A percentile compares a stretch with the other conserved stretches of the same genome.
Conservation (phyloP, 1,140 invertebrate genomes). For the Plodia interpunctella region DNA sequence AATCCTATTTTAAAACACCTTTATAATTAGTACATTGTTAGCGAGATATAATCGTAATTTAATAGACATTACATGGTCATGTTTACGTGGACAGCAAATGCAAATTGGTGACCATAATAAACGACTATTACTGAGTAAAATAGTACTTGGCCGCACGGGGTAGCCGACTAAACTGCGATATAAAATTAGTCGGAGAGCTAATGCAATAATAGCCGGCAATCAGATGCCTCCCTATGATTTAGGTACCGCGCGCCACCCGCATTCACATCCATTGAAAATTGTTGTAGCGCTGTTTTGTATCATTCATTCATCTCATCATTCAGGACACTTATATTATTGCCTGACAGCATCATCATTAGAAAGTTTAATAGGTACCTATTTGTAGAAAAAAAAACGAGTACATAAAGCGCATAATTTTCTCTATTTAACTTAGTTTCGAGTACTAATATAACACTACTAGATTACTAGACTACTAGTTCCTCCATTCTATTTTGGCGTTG, state of each 20-base stretch:
- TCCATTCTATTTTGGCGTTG: no score
- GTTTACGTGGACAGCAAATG: background rate
- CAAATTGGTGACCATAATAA: slow-evolving; percentile 7
- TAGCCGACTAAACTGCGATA: slow-evolving; percentile 26
- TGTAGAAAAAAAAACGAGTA: no score
- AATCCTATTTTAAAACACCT: no score
- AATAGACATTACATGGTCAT: background rate
- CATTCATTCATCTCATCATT: no score
- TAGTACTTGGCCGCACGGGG: slow-evolving; percentile 36
- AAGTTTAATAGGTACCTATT: no score
- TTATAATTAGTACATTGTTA: no score
- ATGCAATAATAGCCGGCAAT: slow-evolving; percentile 72
- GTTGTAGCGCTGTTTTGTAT: background rate
- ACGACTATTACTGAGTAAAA: slow-evolving; percentile 3
- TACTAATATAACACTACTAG: no score
- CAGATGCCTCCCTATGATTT: slow-evolving; percentile 66
- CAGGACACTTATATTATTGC: no score
- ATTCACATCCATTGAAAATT: slow-evolving; percentile 64
- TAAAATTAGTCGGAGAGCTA: slow-evolving; percentile 71
- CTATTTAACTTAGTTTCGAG: no score
- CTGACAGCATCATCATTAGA: no score
- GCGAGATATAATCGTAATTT: background rate
- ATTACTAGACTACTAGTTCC: no score
- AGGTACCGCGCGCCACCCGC: slow-evolving; percentile 35
- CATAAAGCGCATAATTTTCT: no score